Conservation (phyloP, 2,888 invertebrate species). For the Cinara cedri region DNA sequence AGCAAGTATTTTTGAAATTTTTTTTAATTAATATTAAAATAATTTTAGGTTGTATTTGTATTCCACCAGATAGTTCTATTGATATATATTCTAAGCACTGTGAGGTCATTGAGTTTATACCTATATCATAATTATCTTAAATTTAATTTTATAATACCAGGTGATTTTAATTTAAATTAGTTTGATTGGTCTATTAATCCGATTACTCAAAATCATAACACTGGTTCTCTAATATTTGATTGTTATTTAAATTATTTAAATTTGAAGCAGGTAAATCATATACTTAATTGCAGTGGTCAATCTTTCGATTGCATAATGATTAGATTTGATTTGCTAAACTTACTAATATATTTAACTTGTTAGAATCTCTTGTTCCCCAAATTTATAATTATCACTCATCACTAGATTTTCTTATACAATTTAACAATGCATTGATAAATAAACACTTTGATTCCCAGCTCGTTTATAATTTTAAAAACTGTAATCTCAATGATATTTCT, state of each 20-base stretch:
- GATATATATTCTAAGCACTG: conserved; percentile 2
- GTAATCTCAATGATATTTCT: conserved; percentile 3
- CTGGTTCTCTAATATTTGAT: not conserved
- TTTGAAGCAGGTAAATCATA: not conserved
- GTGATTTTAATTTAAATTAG: conserved; percentile 28
- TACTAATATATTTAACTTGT: not conserved
- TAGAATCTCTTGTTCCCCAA: conserved; percentile 11
- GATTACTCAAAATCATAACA: not conserved
- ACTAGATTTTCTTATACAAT: conserved; percentile 15
- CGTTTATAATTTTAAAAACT: conserved; percentile 9
- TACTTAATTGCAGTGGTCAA: not conserved
- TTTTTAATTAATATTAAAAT: conserved; percentile 2
- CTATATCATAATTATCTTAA: not conserved
- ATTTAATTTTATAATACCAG: not conserved
- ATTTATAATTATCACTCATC: conserved; percentile 21
- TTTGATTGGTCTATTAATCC: conserved; percentile 24
- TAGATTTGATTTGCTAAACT: conserved; percentile 16
- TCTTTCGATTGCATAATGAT: conserved; percentile 24
- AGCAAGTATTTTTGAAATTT: conserved; percentile 26
- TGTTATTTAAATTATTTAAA: conserved; percentile 6
- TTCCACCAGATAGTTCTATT: not conserved
- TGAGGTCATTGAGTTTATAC: conserved; percentile 20
- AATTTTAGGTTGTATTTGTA: conserved; percentile 16
- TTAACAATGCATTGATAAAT: conserved; percentile 7
- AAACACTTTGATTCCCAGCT: conserved; percentile 3